Base-by-base conservation (phyloP, 2,797 vertebrate species). In the Tarsius wallacei region DNA sequence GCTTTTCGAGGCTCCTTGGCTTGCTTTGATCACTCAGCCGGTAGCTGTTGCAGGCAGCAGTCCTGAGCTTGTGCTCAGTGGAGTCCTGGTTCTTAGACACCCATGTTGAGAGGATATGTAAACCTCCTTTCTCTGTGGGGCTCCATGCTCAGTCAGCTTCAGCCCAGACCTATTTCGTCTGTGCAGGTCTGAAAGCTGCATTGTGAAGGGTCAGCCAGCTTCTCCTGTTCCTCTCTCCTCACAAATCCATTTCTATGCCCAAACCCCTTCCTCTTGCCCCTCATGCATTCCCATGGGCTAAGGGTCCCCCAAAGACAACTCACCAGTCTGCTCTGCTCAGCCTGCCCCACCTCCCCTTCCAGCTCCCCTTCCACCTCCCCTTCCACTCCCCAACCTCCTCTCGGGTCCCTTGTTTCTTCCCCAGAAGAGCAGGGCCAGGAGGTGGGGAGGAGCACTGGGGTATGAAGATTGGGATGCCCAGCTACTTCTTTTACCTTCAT, bases 21-120 rank as follows among this genome's bases (percentile, higher is more conserved):
- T 95, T 31, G 24, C 86, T 95, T 95, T 90, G 94, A 93, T 95
- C n/a, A 42, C 66, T 90, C 59, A 77, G 2, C n/a, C 81, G 82
- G 84, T 47, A 71, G 24, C 66, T 42, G 53, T 66, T 47, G 5
- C 1, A 16, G n/a, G 55, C n/a, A 74, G 78, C 42, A 66, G n/a
- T n/a, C 31, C 53, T 87, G 68, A 28, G 16, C 47, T 84, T 47
- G 8, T 26, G 49, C 85, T 83, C 31, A 33, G 47, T 49, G 33
- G 85, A 49, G 14, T 68, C 16, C 55, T 7, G 47, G 68, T 13
- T 85, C 68, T 61, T 17, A 1, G 19, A 47, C 14, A 7, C 22
- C 68, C 82, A 63, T 0, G 5, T 26, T 22, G 64, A 89, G 14
- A 71, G 24, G 16, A 24, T 42, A 51, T 33, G 63, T 61, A 71